Evolutionary conservation across 2,797 vertebrate genomes (phyloP).

Genomic region (Sebastes matsubarae): DNA sequence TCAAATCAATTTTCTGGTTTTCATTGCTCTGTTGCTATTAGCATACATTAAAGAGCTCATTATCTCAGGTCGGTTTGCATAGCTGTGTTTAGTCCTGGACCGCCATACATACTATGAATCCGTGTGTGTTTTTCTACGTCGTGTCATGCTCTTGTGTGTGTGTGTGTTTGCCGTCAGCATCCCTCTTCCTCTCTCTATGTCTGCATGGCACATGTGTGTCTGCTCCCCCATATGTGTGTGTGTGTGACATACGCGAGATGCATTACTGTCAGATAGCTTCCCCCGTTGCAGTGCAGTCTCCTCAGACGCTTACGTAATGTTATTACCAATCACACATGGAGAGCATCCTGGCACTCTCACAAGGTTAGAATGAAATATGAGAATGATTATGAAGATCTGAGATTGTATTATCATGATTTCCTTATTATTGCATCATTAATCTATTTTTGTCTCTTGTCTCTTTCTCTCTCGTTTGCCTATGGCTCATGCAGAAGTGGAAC

Average conservation of each 20-base stretch:
- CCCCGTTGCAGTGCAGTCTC: slow-evolving; percentile 49
- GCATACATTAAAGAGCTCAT: slow-evolving; percentile 61
- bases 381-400: slow-evolving; percentile 76
- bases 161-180: slow-evolving; percentile 5
- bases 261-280: slow-evolving; percentile 66
- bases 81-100: slow-evolving; percentile 32
- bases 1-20: slow-evolving; percentile 58
- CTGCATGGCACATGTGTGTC: slow-evolving; percentile 20
- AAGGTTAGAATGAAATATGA: slow-evolving; percentile 83
- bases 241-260: slow-evolving; percentile 60
- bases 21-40: slow-evolving; percentile 58
- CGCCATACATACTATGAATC: slow-evolving; percentile 1
- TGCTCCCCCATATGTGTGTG: slow-evolving; percentile 10
- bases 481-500: slow-evolving; percentile 97
- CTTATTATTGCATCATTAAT: slow-evolving; percentile 86
- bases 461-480: slow-evolving; percentile 52
- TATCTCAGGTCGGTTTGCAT: slow-evolving; percentile 52
- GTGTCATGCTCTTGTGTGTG: slow-evolving; percentile 15
- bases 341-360: slow-evolving; percentile 77
- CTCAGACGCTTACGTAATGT: slow-evolving; percentile 74
- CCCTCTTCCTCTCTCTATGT: not conserved
- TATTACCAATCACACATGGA: slow-evolving; percentile 78
- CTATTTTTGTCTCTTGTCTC: slow-evolving; percentile 77
- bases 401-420: slow-evolving; percentile 82
- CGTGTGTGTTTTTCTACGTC: not conserved